These are phyloP conservation scores for Drosophila neocordata DNA, from an alignment of 1,140 invertebrate species.

Conservation along the genomic window DNA sequence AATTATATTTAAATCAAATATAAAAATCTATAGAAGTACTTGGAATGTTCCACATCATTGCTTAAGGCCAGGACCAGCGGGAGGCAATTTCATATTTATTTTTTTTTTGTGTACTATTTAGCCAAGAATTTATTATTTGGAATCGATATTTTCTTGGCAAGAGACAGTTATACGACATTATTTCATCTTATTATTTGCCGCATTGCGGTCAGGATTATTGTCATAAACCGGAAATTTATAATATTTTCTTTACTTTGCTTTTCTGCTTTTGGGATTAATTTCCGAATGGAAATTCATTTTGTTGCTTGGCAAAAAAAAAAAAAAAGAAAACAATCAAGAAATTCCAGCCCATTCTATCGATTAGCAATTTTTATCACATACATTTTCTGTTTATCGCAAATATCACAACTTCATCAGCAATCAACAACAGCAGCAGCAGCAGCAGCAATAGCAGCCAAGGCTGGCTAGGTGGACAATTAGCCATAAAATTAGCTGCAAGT, in stretches of 20 bases:
- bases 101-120: too few relatives aligned
- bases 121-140: not conserved
- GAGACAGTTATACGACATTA: too few relatives aligned
- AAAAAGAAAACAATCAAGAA: constrained; percentile 63
- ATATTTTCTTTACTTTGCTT: not conserved
- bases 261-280: not conserved
- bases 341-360: constrained; percentile 60
- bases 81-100: not conserved
- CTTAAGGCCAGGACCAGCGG: not conserved
- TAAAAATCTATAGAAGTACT: too few relatives aligned
- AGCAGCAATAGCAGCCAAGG: constrained; percentile 42
- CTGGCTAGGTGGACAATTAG: constrained; percentile 67
- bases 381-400: constrained; percentile 73
- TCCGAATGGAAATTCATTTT: constrained; percentile 8
- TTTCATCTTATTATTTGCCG: not conserved
- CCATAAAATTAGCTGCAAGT: constrained; percentile 78
- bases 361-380: constrained; percentile 78
- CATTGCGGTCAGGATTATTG: constrained; percentile 1
- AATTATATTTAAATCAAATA: too few relatives aligned
- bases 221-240: constrained; percentile 2
- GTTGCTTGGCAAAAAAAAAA: constrained; percentile 24
- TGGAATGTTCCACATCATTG: too few relatives aligned
- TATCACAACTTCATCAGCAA: constrained; percentile 80
- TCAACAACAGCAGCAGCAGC: constrained; percentile 39
- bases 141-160: constrained; percentile 4